A percentile compares a stretch with the other conserved stretches of the same genome.
These are phyloP conservation scores for Erebia epiphron DNA, from an alignment of 2,888 invertebrate species.

Conservation along the genomic window DNA sequence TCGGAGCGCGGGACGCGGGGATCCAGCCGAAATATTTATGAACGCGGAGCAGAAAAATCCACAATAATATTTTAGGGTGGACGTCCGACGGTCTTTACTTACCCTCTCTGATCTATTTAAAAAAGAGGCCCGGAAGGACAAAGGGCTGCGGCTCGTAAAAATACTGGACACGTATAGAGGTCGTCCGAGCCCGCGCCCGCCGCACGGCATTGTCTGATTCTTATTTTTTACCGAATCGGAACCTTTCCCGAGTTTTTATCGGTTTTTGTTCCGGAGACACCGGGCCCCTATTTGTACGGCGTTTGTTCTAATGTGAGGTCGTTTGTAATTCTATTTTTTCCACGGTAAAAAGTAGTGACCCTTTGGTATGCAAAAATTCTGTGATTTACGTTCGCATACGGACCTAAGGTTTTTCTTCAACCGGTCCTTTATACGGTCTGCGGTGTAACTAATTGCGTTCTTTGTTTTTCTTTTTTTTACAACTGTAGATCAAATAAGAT, in stretches of 20 bases:
- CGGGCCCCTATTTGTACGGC: constrained; percentile 62
- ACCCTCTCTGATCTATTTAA: constrained; percentile 82
- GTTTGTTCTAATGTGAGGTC: constrained; percentile 78
- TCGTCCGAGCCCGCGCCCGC: constrained; percentile 50
- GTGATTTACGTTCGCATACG: constrained; percentile 58
- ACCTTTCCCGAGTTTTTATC: constrained; percentile 79
- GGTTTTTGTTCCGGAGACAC: constrained; percentile 82
- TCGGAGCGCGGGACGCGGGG: constrained; percentile 56
- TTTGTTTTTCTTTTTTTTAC: constrained; percentile 24
- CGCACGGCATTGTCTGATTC: constrained; percentile 78
- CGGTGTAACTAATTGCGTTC: constrained; percentile 41
- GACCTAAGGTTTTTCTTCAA: constrained; percentile 50
- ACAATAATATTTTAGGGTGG: constrained; percentile 82
- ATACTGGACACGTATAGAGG: constrained; percentile 81
- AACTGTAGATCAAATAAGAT: not conserved
- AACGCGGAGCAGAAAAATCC: constrained; percentile 82
- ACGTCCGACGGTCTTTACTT: constrained; percentile 74
- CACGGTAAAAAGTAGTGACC: constrained; percentile 61
- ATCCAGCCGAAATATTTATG: constrained; percentile 78
- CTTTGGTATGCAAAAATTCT: constrained; percentile 64
- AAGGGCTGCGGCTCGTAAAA: constrained; percentile 77
- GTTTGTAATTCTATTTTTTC: constrained; percentile 78
- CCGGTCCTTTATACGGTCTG: constrained; percentile 40
- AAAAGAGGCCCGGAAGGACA: constrained; percentile 81
- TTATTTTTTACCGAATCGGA: constrained; percentile 82